A percentile compares a stretch with the other conserved stretches of the same genome.
These are phyloP conservation scores for Drosophila bifasciata DNA, from an alignment of 1,140 invertebrate species.

Conservation along the genomic window DNA sequence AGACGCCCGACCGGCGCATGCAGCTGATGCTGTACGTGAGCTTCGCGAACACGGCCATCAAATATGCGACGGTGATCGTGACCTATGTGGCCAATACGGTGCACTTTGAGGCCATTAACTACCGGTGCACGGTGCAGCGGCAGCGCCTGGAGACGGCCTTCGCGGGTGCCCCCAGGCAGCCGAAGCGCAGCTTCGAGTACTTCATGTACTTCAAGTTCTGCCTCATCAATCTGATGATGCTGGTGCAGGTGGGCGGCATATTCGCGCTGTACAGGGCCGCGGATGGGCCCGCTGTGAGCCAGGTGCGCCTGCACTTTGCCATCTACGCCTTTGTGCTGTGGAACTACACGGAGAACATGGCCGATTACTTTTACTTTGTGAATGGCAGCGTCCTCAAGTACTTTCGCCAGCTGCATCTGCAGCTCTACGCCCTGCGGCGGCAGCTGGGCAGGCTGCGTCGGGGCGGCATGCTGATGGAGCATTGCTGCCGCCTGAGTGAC, in stretches of 20 bases:
- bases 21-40: slow-evolving; percentile 66
- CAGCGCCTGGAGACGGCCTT: slow-evolving; percentile 54
- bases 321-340: slow-evolving; percentile 77
- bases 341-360: slow-evolving; percentile 81
- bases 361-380: slow-evolving; percentile 75
- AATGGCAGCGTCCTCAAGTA: slow-evolving; percentile 66
- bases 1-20: slow-evolving; percentile 51
- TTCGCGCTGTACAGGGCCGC: slow-evolving; percentile 33
- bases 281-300: not conserved
- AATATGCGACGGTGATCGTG: slow-evolving; percentile 67
- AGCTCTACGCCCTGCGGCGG: slow-evolving; percentile 24
- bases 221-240: slow-evolving; percentile 75
- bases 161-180: slow-evolving; percentile 7
- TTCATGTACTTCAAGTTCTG: slow-evolving; percentile 75
- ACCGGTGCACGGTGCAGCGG: slow-evolving; percentile 51
- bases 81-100: slow-evolving; percentile 72
- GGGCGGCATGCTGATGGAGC: slow-evolving; percentile 25
- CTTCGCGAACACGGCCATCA: slow-evolving; percentile 73
- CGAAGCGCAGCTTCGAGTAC: slow-evolving; percentile 50
- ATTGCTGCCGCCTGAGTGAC: slow-evolving; percentile 51
- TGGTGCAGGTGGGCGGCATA: slow-evolving; percentile 65
- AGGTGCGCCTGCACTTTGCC: slow-evolving; percentile 57
- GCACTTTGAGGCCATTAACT: slow-evolving; percentile 65
- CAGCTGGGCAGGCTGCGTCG: slow-evolving; percentile 6
- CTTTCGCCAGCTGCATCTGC: slow-evolving; percentile 52